A percentile compares a stretch with the other conserved stretches of the same genome.
phyloP scores from a whole-genome alignment of 2,888 invertebrate genomes.

The Ischnura elegans region DNA sequence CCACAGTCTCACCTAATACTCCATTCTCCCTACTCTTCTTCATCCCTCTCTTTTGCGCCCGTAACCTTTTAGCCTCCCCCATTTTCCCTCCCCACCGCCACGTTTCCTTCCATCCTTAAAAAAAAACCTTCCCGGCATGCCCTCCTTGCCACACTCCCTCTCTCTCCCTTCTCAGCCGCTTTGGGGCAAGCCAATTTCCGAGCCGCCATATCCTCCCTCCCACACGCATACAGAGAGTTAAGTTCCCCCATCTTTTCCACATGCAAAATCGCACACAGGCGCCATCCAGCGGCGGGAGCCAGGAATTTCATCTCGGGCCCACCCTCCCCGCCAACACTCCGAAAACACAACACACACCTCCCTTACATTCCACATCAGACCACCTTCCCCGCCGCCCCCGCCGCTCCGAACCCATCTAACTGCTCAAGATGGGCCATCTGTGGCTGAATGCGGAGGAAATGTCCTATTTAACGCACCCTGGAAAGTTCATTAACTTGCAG shows the following conservation, averaged over 20 bases:
- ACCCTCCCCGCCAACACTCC: background rate
- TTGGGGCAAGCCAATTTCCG: constrained; percentile 44
- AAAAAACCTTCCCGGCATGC: background rate
- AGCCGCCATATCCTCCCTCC: background rate
- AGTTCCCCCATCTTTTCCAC: no score
- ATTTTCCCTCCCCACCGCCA: background rate
- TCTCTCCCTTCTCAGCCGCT: background rate
- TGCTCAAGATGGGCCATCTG: constrained; percentile 36
- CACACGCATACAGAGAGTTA: no score
- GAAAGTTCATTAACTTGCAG: constrained; percentile 56
- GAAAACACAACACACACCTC: constrained; percentile 36
- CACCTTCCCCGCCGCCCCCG: constrained; percentile 72
- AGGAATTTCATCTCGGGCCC: background rate
- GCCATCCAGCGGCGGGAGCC: background rate
- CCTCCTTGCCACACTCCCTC: background rate
- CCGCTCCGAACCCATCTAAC: constrained; percentile 14
- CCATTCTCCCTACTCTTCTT: background rate
- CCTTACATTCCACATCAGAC: constrained; percentile 69
- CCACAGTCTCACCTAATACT: background rate
- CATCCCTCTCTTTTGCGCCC: background rate
- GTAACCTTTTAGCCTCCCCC: background rate
- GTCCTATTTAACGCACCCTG: constrained; percentile 50
- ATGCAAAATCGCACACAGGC: background rate
- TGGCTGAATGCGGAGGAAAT: constrained; percentile 48
- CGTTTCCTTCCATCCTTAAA: background rate